phyloP scores from a whole-genome alignment of 2,113 vertebrate species.

The Bombycilla garrulus region DNA sequence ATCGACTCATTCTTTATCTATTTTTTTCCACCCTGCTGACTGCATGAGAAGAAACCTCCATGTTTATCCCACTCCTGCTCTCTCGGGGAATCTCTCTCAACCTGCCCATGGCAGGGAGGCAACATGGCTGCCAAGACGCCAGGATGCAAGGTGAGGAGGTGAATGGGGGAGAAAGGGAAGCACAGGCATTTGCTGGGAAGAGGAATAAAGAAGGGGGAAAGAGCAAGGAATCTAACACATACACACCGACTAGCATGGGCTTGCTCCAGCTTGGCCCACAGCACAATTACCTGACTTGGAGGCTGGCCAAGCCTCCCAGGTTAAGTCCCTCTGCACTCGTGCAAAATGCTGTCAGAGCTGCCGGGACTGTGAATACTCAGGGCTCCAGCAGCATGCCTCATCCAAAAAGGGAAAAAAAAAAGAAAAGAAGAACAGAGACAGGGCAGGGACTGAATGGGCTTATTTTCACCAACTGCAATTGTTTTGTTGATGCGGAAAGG shows the following conservation, averaged over 20 bases:
- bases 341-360: slow-evolving; percentile 36
- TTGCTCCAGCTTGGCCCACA: slow-evolving; percentile 35
- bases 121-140: background rate
- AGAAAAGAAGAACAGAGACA: background rate
- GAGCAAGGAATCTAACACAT: background rate
- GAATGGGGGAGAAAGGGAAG: background rate
- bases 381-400: background rate
- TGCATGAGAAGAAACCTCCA: background rate
- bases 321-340: slow-evolving; percentile 27
- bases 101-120: fast-evolving
- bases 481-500: slow-evolving; percentile 70
- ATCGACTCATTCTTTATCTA: background rate
- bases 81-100: background rate
- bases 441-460: slow-evolving; percentile 45
- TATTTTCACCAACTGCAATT: slow-evolving; percentile 62
- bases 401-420: background rate
- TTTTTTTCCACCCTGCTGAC: background rate
- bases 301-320: slow-evolving; percentile 1
- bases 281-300: slow-evolving; percentile 43
- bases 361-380: background rate
- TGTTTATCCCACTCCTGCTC: background rate
- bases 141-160: background rate
- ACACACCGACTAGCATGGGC: background rate
- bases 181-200: background rate
- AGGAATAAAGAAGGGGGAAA: background rate